Base-by-base conservation (phyloP, 2,888 invertebrate genomes). In the Pycnomerus fuliginosus region DNA sequence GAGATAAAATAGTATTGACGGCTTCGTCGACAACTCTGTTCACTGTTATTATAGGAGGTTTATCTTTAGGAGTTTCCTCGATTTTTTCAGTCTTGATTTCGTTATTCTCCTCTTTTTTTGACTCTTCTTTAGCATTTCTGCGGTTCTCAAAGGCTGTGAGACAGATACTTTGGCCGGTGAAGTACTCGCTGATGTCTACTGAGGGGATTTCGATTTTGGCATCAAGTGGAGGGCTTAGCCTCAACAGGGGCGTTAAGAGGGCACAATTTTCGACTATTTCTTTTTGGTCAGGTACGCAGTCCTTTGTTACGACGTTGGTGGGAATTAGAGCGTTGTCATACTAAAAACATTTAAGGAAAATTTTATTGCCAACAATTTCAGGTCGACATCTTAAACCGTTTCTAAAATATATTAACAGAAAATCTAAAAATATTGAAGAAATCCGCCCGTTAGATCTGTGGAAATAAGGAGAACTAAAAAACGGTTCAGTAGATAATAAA, bases 111-210 rank as follows among this genome's bases (percentile, higher is more conserved):
- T 44, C 38, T 14, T 40, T 40, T 22, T 44, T 47, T 3, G 35
- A 14, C 27, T 37, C 28, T 14, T 42, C 45, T 49, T 76, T 79
- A 2, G 79, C 70, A 2, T 84, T 82, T 61, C 86, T 76, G 22
- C 88, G 76, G 62, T 85, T 84, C 55, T 89, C 82, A 56, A 89
- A 88, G 0, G 87, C 84, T 36, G 82, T 80, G 55, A 90, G 79
- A 66, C 87, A 87, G 12, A 90, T 84, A 60, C 84, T 87, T 60
- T 85, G 82, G 58, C 84, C 85, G 44, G 88, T 87, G 22, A 88
- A 74, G 62, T 83, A 85, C 62, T 89, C 89, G 24, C 84, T 85
- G 30, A 88, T 78, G 60, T 84, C 84, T 11, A 89, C 77, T 25
- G 83, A 77, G 0, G 90, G 88, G 15, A 88, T 67, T 56, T 85